Percentiles rank a stretch among this genome's conserved stretches.
These are phyloP conservation scores for Zapornia atra DNA, from an alignment of 2,113 vertebrate genomes.

Conservation along the genomic window DNA sequence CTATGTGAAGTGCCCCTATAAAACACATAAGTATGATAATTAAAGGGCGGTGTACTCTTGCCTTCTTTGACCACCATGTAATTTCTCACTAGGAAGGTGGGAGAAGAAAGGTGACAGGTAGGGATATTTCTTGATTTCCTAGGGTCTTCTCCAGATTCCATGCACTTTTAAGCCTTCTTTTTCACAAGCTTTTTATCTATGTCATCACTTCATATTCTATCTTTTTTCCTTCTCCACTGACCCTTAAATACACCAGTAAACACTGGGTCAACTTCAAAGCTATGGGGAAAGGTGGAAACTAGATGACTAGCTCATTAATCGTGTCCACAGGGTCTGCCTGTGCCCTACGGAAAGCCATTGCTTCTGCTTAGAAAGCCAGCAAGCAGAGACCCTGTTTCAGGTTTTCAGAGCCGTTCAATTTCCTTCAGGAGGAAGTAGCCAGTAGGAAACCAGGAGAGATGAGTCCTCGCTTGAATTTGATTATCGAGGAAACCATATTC, in stretches of 20 bases:
- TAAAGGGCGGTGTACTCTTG: neutral
- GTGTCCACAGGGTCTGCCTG: neutral
- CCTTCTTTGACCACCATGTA: neutral
- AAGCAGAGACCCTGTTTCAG: neutral
- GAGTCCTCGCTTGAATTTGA: constrained; percentile 28
- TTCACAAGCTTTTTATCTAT: neutral
- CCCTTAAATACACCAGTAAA: neutral
- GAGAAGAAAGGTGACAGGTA: neutral
- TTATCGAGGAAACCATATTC: neutral
- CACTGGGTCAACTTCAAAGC: neutral
- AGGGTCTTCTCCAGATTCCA: neutral
- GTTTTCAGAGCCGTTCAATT: neutral
- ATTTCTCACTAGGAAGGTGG: neutral
- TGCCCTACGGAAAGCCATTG: neutral
- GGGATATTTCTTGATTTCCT: neutral
- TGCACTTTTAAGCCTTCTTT: neutral
- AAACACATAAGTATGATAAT: neutral
- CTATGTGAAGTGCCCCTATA: neutral
- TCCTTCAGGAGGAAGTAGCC: neutral
- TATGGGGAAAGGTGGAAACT: neutral
- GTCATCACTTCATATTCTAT: neutral
- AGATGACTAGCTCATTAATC: neutral
- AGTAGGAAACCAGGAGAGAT: neutral
- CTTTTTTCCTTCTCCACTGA: neutral
- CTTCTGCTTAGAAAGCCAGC: neutral